Evolutionary conservation across 92 coral and sea anemone species (phyloP), one percentile per base, ranked within the genome.

Genomic region (Actinostola sp.): DNA sequence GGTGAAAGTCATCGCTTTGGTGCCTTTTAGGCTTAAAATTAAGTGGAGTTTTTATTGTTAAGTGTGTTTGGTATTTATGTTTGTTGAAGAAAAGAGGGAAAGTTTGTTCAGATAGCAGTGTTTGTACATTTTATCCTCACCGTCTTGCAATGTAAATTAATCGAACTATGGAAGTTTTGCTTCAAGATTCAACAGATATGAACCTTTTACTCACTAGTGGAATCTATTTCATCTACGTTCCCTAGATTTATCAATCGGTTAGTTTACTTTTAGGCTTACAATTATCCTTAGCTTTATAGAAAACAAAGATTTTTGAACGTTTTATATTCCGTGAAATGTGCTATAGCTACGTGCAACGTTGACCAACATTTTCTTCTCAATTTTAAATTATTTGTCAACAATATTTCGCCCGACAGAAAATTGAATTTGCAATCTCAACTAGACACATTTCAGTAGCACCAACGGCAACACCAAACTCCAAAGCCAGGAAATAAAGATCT

Each of bases 41-140:
- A 13, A 2, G 4, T 2, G 19, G n/a, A n/a, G 2, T 46, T 46
- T 46, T 46, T 46, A 4, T 17, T 57, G n/a, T 12, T 57, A 30
- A 57, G 17, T 26, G 8, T 19, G 6, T 11, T 4, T 11, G 1
- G 13, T 27, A 13, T 64, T 12, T 21, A 2, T 66, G 12, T 42
- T 15, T 10, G 34, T 12, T 39, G 7, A 25, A 28, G 70, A 31
- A 23, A 23, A 5, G 53, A 42, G 35, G 48, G 2, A 14, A 64
- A 41, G 33, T 39, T 43, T 64, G 48, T 48, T 21, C 44, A 34
- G 43, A 25, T n/a, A 7, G 21, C 66, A 21, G 19, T 61, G 20
- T 61, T 61, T 35, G 44, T 61, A 61, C 30, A 61, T 34, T 33
- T 31, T n/a, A 61, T 61, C 66, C 33, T 19, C 66, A 61, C n/a